Conservation (phyloP, 2,888 invertebrate species). For the Epinotia brunnichana region DNA sequence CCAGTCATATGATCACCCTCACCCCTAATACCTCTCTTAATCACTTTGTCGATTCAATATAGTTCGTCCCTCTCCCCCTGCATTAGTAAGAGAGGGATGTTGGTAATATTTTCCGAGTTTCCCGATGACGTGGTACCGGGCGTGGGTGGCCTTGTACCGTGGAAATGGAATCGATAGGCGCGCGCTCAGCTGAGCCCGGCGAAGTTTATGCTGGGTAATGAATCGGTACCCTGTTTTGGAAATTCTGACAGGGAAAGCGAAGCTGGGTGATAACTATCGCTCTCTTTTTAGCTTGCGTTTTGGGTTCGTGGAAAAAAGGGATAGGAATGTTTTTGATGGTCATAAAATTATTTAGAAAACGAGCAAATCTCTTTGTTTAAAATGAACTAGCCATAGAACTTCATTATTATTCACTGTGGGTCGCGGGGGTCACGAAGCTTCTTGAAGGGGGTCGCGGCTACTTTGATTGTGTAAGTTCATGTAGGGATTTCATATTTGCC, state of each 20-base stretch:
- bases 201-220: conserved; percentile 32
- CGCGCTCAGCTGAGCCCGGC: conserved; percentile 47
- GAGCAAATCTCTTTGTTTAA: not conserved
- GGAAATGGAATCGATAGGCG: conserved; percentile 71
- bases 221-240: conserved; percentile 25
- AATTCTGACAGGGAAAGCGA: conserved; percentile 10
- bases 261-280: not conserved
- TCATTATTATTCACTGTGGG: too few species aligned
- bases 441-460: too few species aligned
- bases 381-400: too few species aligned
- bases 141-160: conserved; percentile 57
- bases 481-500: too few species aligned
- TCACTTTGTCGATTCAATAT: conserved; percentile 6
- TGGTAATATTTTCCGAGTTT: conserved; percentile 32
- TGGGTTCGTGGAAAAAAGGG: not conserved
- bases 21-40: conserved; percentile 26
- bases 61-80: conserved; percentile 10
- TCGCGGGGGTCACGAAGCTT: too few species aligned
- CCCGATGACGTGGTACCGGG: conserved; percentile 42
- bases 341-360: not conserved
- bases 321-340: not conserved
- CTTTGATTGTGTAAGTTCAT: too few species aligned
- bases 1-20: conserved; percentile 32
- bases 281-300: conserved; percentile 4
- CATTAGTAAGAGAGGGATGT: conserved; percentile 18